phyloP scores from a whole-genome alignment of 2,888 invertebrate genomes.

The Acanthosoma haemorrhoidale region DNA sequence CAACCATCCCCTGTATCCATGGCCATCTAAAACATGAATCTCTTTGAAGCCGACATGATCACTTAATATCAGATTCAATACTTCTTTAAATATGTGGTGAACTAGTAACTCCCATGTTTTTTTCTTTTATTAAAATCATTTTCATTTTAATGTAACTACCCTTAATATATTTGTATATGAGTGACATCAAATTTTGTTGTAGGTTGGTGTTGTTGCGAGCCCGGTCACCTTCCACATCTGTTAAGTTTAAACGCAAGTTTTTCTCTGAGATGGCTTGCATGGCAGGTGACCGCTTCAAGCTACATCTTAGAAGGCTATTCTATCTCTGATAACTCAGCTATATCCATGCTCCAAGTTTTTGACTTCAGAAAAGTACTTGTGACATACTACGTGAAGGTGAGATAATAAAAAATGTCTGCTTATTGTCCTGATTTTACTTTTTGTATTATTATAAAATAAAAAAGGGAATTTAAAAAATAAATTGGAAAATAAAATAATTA shows the following conservation, averaged over 20 bases:
- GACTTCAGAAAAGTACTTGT: conserved; percentile 95
- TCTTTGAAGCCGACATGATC: too few species aligned
- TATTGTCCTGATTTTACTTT: not conserved
- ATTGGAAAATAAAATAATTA: too few species aligned
- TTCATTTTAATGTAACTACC: too few species aligned
- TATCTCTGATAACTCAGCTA: conserved; percentile 95
- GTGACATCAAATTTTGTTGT: conserved; percentile 19
- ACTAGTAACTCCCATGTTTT: too few species aligned
- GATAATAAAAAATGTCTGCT: conserved; percentile 28
- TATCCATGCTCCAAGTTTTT: conserved; percentile 94
- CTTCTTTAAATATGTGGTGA: too few species aligned
- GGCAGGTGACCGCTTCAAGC: conserved; percentile 94
- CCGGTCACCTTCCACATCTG: conserved; percentile 80
- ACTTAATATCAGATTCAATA: too few species aligned
- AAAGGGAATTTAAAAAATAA: too few species aligned
- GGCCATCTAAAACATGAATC: too few species aligned
- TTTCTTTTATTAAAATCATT: too few species aligned
- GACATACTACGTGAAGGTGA: conserved; percentile 93
- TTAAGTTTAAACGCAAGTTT: conserved; percentile 96
- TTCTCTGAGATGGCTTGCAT: conserved; percentile 93
- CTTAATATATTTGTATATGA: too few species aligned
- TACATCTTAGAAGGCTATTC: conserved; percentile 98
- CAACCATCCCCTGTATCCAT: too few species aligned
- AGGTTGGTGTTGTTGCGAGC: conserved; percentile 87
- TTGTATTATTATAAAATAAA: not conserved